Evolutionary conservation across 2,797 vertebrate genomes (phyloP), one percentile per base, ranked within the genome.

Genomic region (Pseudotriccus pelzelni): DNA sequence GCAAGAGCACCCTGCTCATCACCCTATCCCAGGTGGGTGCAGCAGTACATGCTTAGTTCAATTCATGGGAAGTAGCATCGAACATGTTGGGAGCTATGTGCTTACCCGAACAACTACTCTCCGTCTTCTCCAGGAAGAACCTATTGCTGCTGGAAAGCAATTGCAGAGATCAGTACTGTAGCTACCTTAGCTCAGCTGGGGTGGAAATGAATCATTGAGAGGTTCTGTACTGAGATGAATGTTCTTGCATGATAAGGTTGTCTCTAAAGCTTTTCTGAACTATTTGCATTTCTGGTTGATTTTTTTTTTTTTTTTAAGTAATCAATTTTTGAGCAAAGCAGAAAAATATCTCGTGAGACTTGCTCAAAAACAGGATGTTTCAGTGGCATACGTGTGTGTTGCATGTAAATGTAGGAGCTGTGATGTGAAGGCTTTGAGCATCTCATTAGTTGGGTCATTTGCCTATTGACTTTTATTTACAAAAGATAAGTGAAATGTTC

Each of bases 361-460:
- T 62, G 16, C 19, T 91, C 18, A 67, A 41, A 88, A 87, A 14
- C 20, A 37, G 55, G 82, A 87, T 7, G 19, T 58, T 55, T 39
- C 50, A 39, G 34, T 87, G 63, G 25, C 52, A 6, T 36, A 4
- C 30, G 11, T 62, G 25, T 63, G 25, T 62, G 23, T 87, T 84
- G 50, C 80, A 43, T 84, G 49, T 64, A 60, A 86, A 64, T 63
- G 47, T 23, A 49, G 50, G 12, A 58, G 25, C 23, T 67, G 74
- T 67, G 74, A 50, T 10, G 7, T 44, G 72, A 44, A 53, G 66
- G n/a, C 69, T 92, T 94, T 89, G 76, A 78, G 52, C 34, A 68
- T 88, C 72, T 70, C 53, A 50, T 91, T 96, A 83, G 7, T 10
- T 89, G 23, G 28, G 19, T 80, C 50, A 50, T 62, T 91, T 93